Evolutionary conservation across 2,797 vertebrate genomes (phyloP).

Genomic region (Bufotes viridis): DNA sequence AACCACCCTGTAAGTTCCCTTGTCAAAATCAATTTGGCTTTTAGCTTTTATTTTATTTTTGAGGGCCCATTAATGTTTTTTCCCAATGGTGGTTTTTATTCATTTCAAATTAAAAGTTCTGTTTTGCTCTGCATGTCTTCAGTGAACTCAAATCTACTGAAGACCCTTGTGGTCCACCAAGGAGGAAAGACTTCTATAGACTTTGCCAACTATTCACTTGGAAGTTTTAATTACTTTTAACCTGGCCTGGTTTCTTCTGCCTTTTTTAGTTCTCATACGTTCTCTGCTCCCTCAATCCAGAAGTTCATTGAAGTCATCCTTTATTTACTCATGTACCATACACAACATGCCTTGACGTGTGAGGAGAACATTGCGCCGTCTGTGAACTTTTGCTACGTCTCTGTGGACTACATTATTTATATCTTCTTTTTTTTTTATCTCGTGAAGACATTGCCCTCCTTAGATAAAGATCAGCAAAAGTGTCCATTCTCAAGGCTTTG

Average conservation of each 20-base stretch:
- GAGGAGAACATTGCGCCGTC: not conserved
- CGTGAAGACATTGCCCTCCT: not conserved
- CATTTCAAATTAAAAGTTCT: no score
- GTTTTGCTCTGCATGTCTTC: no score
- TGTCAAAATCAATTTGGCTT: no score
- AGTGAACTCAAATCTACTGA: no score
- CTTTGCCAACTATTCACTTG: no score
- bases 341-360: not conserved
- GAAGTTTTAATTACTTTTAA: no score
- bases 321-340: slow-evolving; percentile 14
- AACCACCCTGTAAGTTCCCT: no score
- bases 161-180: no score
- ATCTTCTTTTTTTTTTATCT: not conserved
- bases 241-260: not conserved
- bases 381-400: slow-evolving; percentile 28
- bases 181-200: no score
- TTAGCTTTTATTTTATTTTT: no score
- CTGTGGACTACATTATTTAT: not conserved
- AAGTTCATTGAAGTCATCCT: slow-evolving; percentile 5
- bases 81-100: no score
- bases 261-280: not conserved
- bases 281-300: not conserved
- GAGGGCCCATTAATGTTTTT: no score
- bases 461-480: not conserved
- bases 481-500: not conserved